phyloP scores from a whole-genome alignment of 2,797 vertebrate species.

The Siniperca obscura region DNA sequence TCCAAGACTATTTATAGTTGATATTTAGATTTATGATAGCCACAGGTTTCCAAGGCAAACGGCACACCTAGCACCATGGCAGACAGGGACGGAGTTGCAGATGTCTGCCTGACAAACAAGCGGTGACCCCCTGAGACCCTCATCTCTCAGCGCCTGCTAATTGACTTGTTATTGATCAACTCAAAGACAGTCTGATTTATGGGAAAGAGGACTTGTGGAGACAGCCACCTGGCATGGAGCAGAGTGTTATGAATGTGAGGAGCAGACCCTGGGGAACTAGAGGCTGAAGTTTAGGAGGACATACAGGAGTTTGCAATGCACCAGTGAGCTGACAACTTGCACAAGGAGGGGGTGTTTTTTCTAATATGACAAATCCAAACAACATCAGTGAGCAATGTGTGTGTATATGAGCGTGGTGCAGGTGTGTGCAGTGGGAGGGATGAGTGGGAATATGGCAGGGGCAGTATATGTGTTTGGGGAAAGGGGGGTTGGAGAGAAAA shows the following conservation, averaged over 20 bases:
- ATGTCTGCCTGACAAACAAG: conserved; percentile 86
- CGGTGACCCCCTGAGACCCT: conserved; percentile 82
- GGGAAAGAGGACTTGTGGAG: conserved; percentile 73
- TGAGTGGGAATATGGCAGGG: conserved; percentile 16
- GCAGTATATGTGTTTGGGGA: conserved; percentile 11
- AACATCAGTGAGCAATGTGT: conserved; percentile 43
- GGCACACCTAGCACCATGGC: conserved; percentile 56
- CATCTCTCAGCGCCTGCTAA: conserved; percentile 79
- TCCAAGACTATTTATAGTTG: conserved; percentile 77
- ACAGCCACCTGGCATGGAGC: conserved; percentile 84
- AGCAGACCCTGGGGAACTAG: conserved; percentile 63
- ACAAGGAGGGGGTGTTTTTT: conserved; percentile 39
- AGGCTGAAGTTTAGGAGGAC: conserved; percentile 73
- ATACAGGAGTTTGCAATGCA: conserved; percentile 71
- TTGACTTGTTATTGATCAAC: conserved; percentile 89
- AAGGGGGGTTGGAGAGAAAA: background rate
- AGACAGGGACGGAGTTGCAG: conserved; percentile 78
- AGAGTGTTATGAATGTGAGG: conserved; percentile 79
- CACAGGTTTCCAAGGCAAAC: conserved; percentile 71
- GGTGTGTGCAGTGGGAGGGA: conserved; percentile 34
- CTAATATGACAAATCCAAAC: conserved; percentile 49
- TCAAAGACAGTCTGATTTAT: conserved; percentile 86
- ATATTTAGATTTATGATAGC: conserved; percentile 80
- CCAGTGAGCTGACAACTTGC: conserved; percentile 52
- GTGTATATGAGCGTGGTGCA: conserved; percentile 15